These are phyloP conservation scores for Xenopus petersii DNA, from an alignment of 2,797 vertebrate genomes.

Conservation along the genomic window DNA sequence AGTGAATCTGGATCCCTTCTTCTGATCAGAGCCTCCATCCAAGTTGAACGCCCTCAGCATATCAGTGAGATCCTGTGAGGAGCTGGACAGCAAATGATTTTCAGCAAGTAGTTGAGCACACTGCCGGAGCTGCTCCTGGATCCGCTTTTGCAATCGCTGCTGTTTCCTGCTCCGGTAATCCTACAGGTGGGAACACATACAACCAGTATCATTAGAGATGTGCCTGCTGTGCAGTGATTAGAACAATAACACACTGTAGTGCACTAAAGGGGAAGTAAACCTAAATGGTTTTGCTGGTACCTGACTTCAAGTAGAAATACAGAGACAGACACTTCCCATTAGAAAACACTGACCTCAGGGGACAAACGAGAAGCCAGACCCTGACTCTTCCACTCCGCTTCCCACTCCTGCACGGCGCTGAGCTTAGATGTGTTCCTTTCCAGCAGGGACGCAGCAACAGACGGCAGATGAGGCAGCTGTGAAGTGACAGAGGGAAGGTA, in stretches of 20 bases:
- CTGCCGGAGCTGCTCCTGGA: conserved; percentile 78
- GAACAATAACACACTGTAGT: no score
- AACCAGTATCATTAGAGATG: background rate
- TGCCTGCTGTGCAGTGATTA: no score
- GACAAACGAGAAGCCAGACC: conserved; percentile 74
- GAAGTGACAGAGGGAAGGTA: conserved; percentile 71
- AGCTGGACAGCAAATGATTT: conserved; percentile 41
- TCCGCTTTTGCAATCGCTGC: conserved; percentile 71
- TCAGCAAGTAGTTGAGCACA: conserved; percentile 58
- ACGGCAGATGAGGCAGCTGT: conserved; percentile 67
- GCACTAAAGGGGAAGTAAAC: no score
- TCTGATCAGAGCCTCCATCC: conserved; percentile 55
- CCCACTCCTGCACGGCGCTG: conserved; percentile 74
- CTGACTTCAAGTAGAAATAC: no score
- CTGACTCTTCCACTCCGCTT: conserved; percentile 79
- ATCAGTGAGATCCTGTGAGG: conserved; percentile 69
- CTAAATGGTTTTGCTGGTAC: no score
- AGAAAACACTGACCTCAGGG: conserved; percentile 40
- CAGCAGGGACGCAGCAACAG: conserved; percentile 73
- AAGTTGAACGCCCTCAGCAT: conserved; percentile 70
- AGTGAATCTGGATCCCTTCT: conserved; percentile 84
- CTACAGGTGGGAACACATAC: conserved; percentile 55
- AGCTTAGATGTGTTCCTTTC: conserved; percentile 76
- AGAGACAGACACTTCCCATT: no score
- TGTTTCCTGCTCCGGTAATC: conserved; percentile 74